Evolutionary conservation across 2,888 invertebrate genomes (phyloP).

Genomic region (Thymelicus sylvestris): DNA sequence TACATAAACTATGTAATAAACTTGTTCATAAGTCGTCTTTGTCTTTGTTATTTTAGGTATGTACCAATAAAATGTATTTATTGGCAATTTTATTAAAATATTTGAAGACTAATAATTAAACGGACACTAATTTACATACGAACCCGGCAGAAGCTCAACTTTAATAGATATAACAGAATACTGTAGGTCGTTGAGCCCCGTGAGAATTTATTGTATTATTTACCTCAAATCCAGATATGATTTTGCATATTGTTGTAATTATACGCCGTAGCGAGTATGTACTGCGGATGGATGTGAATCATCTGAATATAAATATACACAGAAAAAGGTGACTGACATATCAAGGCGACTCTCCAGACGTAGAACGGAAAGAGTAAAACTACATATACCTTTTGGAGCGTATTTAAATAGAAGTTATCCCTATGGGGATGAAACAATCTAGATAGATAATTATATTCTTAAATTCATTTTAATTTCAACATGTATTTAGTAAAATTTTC

Average conservation of each 20-base stretch:
- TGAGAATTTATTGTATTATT: conserved; percentile 55
- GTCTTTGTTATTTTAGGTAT: neutral
- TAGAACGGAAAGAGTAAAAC: too few species aligned
- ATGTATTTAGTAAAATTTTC: too few species aligned
- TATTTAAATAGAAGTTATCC: too few species aligned
- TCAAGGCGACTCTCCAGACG: too few species aligned
- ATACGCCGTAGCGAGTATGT: conserved; percentile 21
- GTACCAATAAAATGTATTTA: neutral
- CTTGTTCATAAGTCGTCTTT: neutral
- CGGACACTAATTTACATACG: conserved; percentile 69
- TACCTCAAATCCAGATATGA: conserved; percentile 25
- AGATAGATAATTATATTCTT: too few species aligned
- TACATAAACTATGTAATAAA: too few species aligned
- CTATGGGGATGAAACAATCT: too few species aligned
- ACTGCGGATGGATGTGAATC: conserved; percentile 31
- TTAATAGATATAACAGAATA: conserved; percentile 61
- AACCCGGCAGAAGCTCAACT: conserved; percentile 59
- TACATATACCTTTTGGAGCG: too few species aligned
- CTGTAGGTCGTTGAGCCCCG: conserved; percentile 63
- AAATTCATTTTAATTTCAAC: too few species aligned
- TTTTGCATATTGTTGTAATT: conserved; percentile 34
- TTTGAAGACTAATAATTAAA: conserved; percentile 57
- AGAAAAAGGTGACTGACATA: too few species aligned
- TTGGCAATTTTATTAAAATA: conserved; percentile 16
- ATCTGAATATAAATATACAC: neutral